Evolutionary conservation across 2,113 vertebrate genomes (phyloP).

Genomic region (Trichomycterus rosablanca): DNA sequence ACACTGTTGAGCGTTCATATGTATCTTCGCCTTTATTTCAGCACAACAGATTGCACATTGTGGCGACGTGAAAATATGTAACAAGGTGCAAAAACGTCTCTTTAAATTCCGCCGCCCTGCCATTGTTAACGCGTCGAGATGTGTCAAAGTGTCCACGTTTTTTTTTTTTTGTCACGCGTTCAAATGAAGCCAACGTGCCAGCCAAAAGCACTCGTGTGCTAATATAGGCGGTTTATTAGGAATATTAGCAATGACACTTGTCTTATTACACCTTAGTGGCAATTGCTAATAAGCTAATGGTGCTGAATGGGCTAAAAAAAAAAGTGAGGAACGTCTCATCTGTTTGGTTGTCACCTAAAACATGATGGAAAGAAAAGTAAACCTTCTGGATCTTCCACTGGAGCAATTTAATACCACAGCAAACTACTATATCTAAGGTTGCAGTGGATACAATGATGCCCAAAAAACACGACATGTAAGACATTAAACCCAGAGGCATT

Average conservation of each 20-base stretch:
- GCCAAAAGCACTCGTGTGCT: conserved; percentile 46
- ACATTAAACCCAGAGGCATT: too few relatives aligned
- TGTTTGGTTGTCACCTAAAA: too few relatives aligned
- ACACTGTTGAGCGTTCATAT: conserved; percentile 57
- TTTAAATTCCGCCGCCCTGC: conserved; percentile 61
- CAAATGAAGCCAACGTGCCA: conserved; percentile 52
- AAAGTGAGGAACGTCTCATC: too few relatives aligned
- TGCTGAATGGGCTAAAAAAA: neutral
- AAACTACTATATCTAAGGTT: too few relatives aligned
- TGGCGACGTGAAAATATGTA: conserved; percentile 56
- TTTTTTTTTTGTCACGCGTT: conserved; percentile 66
- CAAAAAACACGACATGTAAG: too few relatives aligned
- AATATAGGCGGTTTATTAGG: conserved; percentile 53
- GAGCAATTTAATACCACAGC: too few relatives aligned
- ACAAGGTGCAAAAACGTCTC: conserved; percentile 66
- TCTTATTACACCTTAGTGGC: neutral
- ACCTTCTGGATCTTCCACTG: too few relatives aligned
- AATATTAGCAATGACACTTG: conserved; percentile 6
- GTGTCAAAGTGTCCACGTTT: conserved; percentile 63
- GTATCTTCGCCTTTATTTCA: conserved; percentile 60
- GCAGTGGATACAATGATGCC: too few relatives aligned
- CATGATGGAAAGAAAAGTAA: too few relatives aligned
- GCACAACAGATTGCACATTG: conserved; percentile 66
- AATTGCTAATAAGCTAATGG: neutral
- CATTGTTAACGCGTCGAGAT: conserved; percentile 66